These are phyloP conservation scores for Anas georgica DNA, from an alignment of 2,797 vertebrate species.

Conservation along the genomic window DNA sequence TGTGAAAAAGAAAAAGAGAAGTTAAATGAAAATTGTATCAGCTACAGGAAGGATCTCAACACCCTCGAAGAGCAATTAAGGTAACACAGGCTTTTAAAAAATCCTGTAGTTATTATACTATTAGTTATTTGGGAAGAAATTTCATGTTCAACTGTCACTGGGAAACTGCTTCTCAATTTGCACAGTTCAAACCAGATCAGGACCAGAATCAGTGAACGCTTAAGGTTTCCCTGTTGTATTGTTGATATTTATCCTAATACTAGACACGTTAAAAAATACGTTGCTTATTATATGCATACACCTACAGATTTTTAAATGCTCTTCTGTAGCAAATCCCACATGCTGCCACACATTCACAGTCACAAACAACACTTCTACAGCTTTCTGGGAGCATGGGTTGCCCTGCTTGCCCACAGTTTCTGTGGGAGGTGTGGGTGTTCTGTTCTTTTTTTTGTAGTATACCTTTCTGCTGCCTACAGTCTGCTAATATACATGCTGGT, in stretches of 20 bases:
- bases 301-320: background rate
- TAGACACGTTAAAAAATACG: background rate
- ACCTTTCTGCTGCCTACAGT: background rate
- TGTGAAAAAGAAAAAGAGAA: conserved; percentile 78
- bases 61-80: conserved; percentile 75
- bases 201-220: background rate
- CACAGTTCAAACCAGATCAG: background rate
- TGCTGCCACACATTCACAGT: background rate
- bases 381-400: background rate
- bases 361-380: background rate
- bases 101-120: background rate
- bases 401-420: rapidly evolving
- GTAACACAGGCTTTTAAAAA: conserved; percentile 60
- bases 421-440: background rate
- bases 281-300: no score
- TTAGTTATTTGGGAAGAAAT: background rate
- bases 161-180: background rate
- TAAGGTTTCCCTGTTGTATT: background rate
- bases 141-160: background rate
- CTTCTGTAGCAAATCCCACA: background rate
- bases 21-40: conserved; percentile 73
- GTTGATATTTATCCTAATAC: background rate
- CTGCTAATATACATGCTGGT: background rate
- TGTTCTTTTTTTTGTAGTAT: background rate
- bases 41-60: conserved; percentile 76